Base-by-base conservation (phyloP, 2,113 vertebrate species). In the Alethe diademata region DNA sequence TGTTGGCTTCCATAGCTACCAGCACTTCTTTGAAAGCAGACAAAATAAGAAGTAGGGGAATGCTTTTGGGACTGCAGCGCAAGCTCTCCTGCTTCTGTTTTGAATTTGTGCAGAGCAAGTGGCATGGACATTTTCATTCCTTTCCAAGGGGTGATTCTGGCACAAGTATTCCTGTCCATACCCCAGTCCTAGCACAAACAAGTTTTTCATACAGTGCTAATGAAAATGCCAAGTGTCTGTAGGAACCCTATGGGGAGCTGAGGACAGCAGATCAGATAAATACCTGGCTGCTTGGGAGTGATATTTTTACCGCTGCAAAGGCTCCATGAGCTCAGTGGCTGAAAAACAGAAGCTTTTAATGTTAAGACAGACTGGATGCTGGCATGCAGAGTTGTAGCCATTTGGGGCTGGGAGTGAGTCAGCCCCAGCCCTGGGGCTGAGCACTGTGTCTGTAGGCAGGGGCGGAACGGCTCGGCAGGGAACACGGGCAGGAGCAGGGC, bases 91-190 rank as follows among this genome's bases (percentile, higher is more conserved):
- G 38, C 71, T 85, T 92, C 88, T 94, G 93, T 73, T 97, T 92
- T 91, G 78, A 91, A 90, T 94, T 88, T 94, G 88, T 67, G 72
- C 79, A 85, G 62, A 54, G 53, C 5, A 0, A 92, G 88, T 48
- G 72, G 47, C 86, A 66, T 23, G 69, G 70, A 86, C 61, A 17
- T 90, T 92, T 91, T 91, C 78, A 86, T 93, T 94, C 86, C 88
- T 87, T 88, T 96, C 96, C 90, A 92, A 95, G 90, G 92, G 92
- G 86, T 54, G 83, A 78, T 96, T 89, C 90, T 97, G 90, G 92
- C 74, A 0, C 0, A 0, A 66, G 28, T 73, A 83, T 74, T 75
- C 67, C 53, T 86, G 78, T 93, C 93, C 90, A 17, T 92, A 81
- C 86, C 92, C 51, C 75, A 91, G 69, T n/a, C 79, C 57, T 87